Evolutionary conservation across 2,888 invertebrate genomes (phyloP).

Genomic region (Athalia cordata): DNA sequence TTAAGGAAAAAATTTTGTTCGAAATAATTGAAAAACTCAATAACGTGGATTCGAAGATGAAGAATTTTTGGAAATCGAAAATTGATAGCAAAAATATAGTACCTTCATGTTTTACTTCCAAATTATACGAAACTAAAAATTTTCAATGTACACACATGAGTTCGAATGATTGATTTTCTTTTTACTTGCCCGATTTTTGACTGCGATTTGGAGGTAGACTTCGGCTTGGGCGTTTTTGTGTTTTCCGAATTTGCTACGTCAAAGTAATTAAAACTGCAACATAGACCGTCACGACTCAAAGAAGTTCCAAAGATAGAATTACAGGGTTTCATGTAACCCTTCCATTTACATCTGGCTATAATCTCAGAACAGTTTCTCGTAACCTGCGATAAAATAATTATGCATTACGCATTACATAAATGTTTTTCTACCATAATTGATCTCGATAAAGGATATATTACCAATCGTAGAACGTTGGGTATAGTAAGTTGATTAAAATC

Average conservation of each 20-base stretch:
- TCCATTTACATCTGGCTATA: slow-evolving; percentile 78
- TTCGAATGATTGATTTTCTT: too few relatives aligned
- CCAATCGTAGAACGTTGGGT: slow-evolving; percentile 54
- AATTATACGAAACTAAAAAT: too few relatives aligned
- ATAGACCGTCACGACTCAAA: slow-evolving; percentile 75
- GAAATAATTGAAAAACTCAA: too few relatives aligned
- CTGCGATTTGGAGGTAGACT: not conserved
- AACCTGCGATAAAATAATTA: slow-evolving; percentile 66
- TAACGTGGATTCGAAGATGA: too few relatives aligned
- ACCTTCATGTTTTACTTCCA: too few relatives aligned
- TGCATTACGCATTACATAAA: slow-evolving; percentile 44
- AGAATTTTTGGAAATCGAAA: too few relatives aligned
- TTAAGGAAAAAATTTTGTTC: not conserved
- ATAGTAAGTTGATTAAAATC: slow-evolving; percentile 60
- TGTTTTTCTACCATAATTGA: not conserved
- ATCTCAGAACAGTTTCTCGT: slow-evolving; percentile 76
- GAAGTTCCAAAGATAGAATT: slow-evolving; percentile 75
- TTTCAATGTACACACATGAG: too few relatives aligned
- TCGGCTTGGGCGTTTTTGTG: not conserved
- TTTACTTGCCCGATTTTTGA: not conserved
- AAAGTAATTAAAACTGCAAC: slow-evolving; percentile 81
- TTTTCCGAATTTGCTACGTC: not conserved
- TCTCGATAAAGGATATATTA: slow-evolving; percentile 35
- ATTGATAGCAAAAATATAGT: too few relatives aligned
- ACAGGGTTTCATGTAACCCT: slow-evolving; percentile 75